phyloP scores from a whole-genome alignment of 2,113 vertebrate species.

The Saiga tatarica region DNA sequence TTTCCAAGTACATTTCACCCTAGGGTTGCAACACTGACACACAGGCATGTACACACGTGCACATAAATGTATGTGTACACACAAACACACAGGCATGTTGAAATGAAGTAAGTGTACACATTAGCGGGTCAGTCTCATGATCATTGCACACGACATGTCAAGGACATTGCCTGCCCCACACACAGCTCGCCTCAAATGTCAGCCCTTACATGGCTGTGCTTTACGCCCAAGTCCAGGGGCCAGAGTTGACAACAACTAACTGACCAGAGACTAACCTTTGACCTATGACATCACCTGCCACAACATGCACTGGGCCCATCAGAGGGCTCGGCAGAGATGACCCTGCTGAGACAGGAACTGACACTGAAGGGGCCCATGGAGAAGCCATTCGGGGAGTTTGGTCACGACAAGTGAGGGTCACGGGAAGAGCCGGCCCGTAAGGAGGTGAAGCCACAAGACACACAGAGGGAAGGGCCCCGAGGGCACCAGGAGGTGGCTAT shows the following conservation, averaged over 20 bases:
- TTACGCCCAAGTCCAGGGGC: background rate
- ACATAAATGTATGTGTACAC: too few relatives aligned
- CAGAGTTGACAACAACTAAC: background rate
- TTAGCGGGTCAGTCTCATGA: background rate
- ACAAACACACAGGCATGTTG: background rate
- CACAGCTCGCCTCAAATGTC: background rate
- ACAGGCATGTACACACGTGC: too few relatives aligned
- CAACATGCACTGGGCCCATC: background rate
- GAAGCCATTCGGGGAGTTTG: background rate
- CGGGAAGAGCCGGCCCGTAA: fast-evolving
- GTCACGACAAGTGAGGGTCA: background rate
- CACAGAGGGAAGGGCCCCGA: background rate
- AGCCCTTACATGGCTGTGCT: background rate
- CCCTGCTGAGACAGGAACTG: background rate
- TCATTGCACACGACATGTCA: background rate
- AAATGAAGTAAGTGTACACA: background rate
- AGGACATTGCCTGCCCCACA: background rate
- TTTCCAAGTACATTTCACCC: background rate
- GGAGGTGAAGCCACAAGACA: background rate
- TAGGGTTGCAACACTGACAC: background rate
- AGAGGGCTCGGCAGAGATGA: background rate
- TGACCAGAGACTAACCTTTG: background rate
- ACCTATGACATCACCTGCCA: background rate
- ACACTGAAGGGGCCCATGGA: background rate
- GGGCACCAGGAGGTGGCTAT: background rate